These are phyloP conservation scores for Philopotamus ludificatus DNA, from an alignment of 1,140 invertebrate species.

Conservation along the genomic window DNA sequence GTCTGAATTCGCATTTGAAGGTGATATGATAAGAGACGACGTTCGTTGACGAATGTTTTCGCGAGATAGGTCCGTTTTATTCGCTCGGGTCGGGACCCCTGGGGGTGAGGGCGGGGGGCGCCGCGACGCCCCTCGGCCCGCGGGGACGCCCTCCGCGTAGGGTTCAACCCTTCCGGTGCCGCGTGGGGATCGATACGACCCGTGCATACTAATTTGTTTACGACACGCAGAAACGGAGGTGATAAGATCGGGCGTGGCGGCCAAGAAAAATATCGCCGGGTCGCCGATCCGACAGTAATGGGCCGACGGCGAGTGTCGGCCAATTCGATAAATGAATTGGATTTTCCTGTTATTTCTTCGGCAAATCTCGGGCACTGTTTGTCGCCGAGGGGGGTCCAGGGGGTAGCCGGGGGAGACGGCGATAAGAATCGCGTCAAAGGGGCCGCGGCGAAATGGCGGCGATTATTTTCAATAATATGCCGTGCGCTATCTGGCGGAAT, in stretches of 20 bases:
- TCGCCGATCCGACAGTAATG: constrained; percentile 14
- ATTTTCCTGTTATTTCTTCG: constrained; percentile 16
- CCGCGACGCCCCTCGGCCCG: too few species aligned
- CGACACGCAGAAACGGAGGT: constrained; percentile 32
- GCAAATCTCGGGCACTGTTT: constrained; percentile 10
- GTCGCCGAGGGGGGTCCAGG: neutral
- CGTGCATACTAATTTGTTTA: constrained; percentile 38
- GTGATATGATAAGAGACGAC: neutral
- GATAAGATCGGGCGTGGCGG: constrained; percentile 19
- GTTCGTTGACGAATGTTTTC: neutral
- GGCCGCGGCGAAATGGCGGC: neutral
- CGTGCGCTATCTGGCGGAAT: too few species aligned
- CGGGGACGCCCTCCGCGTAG: neutral
- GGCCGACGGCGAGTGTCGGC: constrained; percentile 1
- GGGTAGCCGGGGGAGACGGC: neutral
- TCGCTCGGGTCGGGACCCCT: neutral
- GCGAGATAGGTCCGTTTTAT: neutral
- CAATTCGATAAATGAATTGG: constrained; percentile 19
- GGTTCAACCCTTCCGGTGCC: constrained; percentile 15
- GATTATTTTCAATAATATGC: too few species aligned
- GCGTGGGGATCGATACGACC: constrained; percentile 29
- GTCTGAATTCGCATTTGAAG: too few species aligned
- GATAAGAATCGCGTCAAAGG: neutral
- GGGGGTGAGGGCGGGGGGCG: neutral
- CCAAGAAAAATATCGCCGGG: constrained; percentile 19